A percentile compares a stretch with the other conserved stretches of the same genome.
phyloP scores from a whole-genome alignment of 1,140 invertebrate species.

The Heliconius nattereri region DNA sequence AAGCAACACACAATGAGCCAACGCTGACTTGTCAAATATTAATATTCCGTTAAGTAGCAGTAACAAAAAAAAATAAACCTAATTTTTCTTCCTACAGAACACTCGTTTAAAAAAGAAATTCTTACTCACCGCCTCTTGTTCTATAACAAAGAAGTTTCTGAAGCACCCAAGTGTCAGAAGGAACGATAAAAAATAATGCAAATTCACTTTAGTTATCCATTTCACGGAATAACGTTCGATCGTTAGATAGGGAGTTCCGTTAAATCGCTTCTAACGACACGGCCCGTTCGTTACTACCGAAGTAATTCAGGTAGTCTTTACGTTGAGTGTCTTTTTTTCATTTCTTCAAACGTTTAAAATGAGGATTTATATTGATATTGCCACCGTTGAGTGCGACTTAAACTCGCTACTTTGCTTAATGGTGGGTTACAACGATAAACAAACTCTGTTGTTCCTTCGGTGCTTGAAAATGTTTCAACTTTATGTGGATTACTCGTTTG shows the following conservation, averaged over 20 bases:
- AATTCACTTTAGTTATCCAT: conserved; percentile 15
- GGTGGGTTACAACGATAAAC: conserved; percentile 11
- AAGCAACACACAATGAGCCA: neutral
- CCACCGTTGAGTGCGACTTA: conserved; percentile 36
- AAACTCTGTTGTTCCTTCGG: conserved; percentile 2
- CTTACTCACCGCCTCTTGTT: conserved; percentile 3
- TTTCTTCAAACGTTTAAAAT: conserved; percentile 23
- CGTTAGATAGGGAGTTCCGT: conserved; percentile 9
- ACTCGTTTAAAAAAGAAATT: neutral
- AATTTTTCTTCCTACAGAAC: neutral
- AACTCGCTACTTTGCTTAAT: conserved; percentile 10
- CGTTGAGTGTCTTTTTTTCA: conserved; percentile 24
- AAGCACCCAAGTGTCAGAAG: neutral
- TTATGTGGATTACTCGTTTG: neutral
- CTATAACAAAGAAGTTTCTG: neutral
- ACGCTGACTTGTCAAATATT: neutral
- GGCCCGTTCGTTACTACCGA: conserved; percentile 3
- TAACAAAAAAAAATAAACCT: neutral
- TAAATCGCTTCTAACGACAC: conserved; percentile 12
- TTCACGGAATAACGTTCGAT: conserved; percentile 10
- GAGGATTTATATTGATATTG: conserved; percentile 60
- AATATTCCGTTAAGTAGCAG: neutral
- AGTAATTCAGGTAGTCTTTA: conserved; percentile 10
- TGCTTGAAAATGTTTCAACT: neutral
- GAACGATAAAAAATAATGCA: conserved; percentile 14